Evolutionary conservation across 2,888 invertebrate genomes (phyloP), one percentile per base, ranked within the genome.

Genomic region (Drosophila formosana): DNA sequence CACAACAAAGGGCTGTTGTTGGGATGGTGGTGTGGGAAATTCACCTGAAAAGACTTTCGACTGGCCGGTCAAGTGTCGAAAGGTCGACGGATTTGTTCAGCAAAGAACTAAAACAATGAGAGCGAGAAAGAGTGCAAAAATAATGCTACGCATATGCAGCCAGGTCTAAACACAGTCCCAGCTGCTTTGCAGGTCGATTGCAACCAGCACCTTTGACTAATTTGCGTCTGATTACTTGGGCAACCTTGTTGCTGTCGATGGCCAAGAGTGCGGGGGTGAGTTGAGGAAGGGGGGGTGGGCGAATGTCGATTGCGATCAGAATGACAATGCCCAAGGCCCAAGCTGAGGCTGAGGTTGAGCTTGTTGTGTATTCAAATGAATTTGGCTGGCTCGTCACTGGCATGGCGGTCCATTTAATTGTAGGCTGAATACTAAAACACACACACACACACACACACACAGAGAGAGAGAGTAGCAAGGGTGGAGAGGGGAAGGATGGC

Each of bases 381-480:
- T 74, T 65, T 66, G 11, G 18, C 47, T 49, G 61, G 30, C 49
- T 32, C 30, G 23, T 50, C 47, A 46, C 34, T 55, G 9, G 52
- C 62, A 67, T 70, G 65, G 62, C 51, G 73, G 79, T 64, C 68
- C 62, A 66, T 66, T 82, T 79, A 79, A 82, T 82, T 77, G 81
- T 77, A 68, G 74, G 51, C 64, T 25, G 50, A 32, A 46, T 37
- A 39, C 47, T 45, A 9, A 18, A 25, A 52, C 3, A 28, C 50
- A 60, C 25, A 47, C 18, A 49, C 3, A 32, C 25, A 11, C n/a
- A n/a, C n/a, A n/a, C n/a, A n/a, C n/a, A n/a, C n/a, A n/a, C n/a
- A n/a, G n/a, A n/a, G n/a, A n/a, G n/a, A 11, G 11, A 4, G 8
- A 11, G 23, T n/a, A 18, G 18, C 18, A 18, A 18, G 18, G 3